phyloP scores from a whole-genome alignment of 2,888 invertebrate genomes.

The Notodonta dromedarius region DNA sequence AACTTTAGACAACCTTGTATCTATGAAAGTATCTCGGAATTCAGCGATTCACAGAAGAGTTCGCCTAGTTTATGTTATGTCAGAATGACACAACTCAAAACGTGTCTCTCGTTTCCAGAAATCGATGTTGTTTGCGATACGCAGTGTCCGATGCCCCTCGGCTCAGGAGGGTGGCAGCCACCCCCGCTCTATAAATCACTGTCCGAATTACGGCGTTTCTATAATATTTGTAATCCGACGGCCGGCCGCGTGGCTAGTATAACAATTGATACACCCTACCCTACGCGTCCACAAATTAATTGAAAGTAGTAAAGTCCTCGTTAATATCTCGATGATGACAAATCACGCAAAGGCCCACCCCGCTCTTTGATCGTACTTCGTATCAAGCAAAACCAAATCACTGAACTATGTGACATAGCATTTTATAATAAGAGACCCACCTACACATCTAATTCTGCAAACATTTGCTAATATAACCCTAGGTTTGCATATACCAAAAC shows the following conservation, averaged over 20 bases:
- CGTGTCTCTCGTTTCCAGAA: conserved; percentile 73
- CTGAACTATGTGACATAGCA: not conserved
- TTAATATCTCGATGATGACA: conserved; percentile 41
- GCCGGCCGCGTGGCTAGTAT: conserved; percentile 62
- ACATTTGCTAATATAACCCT: too few species aligned
- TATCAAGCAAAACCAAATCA: not conserved
- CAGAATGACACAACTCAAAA: conserved; percentile 57
- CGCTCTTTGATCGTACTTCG: not conserved
- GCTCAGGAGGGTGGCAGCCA: conserved; percentile 68
- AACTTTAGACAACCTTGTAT: conserved; percentile 15
- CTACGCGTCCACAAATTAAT: conserved; percentile 61
- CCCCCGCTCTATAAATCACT: conserved; percentile 83
- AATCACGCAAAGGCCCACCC: not conserved
- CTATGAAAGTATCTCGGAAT: conserved; percentile 26
- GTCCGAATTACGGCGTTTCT: conserved; percentile 81
- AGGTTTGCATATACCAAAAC: too few species aligned
- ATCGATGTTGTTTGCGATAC: conserved; percentile 79
- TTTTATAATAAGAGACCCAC: too few species aligned
- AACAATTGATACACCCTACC: conserved; percentile 66
- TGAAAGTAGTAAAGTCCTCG: conserved; percentile 61
- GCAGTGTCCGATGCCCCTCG: conserved; percentile 63
- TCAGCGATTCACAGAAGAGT: conserved; percentile 15
- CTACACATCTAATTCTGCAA: too few species aligned
- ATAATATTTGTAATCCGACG: conserved; percentile 74
- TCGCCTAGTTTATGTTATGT: conserved; percentile 8